A percentile compares a stretch with the other conserved stretches of the same genome.
Evolutionary conservation across 1,140 invertebrate genomes (phyloP).

Genomic region (Pogonomyrmex barbatus): DNA sequence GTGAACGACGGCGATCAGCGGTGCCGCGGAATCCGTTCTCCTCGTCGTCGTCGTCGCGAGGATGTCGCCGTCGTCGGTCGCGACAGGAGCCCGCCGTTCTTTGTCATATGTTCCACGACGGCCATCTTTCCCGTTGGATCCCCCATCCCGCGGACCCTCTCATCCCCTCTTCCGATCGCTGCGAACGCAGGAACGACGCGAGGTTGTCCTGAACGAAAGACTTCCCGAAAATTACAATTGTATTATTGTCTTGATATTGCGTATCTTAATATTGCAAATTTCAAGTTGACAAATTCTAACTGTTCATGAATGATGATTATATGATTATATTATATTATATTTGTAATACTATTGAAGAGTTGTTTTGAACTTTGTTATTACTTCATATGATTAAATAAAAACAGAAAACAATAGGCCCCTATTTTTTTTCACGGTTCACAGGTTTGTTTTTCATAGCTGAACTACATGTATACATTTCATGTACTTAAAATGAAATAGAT

Average conservation of each 20-base stretch:
- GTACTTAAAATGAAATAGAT: too few relatives aligned
- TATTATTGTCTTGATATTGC: too few relatives aligned
- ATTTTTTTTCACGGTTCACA: too few relatives aligned
- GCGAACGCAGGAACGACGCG: not conserved
- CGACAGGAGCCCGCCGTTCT: slow-evolving; percentile 80
- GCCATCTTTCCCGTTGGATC: slow-evolving; percentile 80
- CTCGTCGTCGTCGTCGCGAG: slow-evolving; percentile 49
- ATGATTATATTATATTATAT: not conserved
- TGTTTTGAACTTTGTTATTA: too few relatives aligned
- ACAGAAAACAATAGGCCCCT: not conserved
- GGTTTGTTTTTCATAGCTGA: too few relatives aligned
- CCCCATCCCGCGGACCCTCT: slow-evolving; percentile 14
- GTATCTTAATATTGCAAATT: too few relatives aligned
- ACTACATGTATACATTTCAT: too few relatives aligned
- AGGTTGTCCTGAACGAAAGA: not conserved
- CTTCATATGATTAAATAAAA: not conserved
- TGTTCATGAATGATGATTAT: not conserved
- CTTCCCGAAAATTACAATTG: not conserved
- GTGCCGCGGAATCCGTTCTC: slow-evolving; percentile 51
- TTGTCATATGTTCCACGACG: slow-evolving; percentile 84
- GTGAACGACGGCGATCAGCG: slow-evolving; percentile 67
- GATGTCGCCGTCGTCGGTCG: slow-evolving; percentile 54
- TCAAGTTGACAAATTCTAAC: too few relatives aligned
- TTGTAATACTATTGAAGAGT: too few relatives aligned
- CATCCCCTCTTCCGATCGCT: not conserved